Percentiles rank a stretch among this genome's conserved stretches.
These are phyloP conservation scores for Achroia grisella DNA, from an alignment of 1,140 invertebrate species.

Conservation along the genomic window DNA sequence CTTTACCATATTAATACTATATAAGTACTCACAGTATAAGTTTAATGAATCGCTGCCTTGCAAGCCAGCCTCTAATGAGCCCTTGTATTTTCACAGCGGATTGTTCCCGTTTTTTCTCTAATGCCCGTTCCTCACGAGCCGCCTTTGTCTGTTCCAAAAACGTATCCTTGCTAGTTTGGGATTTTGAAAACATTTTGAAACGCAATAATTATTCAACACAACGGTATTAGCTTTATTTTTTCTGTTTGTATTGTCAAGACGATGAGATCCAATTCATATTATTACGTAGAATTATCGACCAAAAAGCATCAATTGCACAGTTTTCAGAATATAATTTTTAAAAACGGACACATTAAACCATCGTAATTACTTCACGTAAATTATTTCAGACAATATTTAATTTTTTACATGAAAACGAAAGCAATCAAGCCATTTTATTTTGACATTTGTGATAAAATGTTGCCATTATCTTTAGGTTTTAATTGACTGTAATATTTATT, in stretches of 20 bases:
- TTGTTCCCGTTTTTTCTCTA: constrained; percentile 84
- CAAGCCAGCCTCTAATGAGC: constrained; percentile 81
- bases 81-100: constrained; percentile 84
- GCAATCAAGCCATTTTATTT: constrained; percentile 10
- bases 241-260: constrained; percentile 31
- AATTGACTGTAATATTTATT: too few relatives aligned
- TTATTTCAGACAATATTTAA: constrained; percentile 7
- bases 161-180: constrained; percentile 58
- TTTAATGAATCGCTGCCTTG: constrained; percentile 74
- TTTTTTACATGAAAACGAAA: background rate
- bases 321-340: too few relatives aligned
- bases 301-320: too few relatives aligned
- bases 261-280: constrained; percentile 11
- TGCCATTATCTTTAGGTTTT: constrained; percentile 5
- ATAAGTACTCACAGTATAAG: constrained; percentile 76
- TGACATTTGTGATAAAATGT: constrained; percentile 8
- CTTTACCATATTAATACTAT: background rate
- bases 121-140: constrained; percentile 87
- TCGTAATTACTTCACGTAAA: background rate
- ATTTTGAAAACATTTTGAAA: constrained; percentile 57
- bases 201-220: constrained; percentile 17
- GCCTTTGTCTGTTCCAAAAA: constrained; percentile 91
- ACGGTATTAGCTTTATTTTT: constrained; percentile 44
- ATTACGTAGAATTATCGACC: background rate
- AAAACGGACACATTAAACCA: too few relatives aligned